phyloP scores from a whole-genome alignment of 1,140 invertebrate species.

The Coptotermes formosanus region DNA sequence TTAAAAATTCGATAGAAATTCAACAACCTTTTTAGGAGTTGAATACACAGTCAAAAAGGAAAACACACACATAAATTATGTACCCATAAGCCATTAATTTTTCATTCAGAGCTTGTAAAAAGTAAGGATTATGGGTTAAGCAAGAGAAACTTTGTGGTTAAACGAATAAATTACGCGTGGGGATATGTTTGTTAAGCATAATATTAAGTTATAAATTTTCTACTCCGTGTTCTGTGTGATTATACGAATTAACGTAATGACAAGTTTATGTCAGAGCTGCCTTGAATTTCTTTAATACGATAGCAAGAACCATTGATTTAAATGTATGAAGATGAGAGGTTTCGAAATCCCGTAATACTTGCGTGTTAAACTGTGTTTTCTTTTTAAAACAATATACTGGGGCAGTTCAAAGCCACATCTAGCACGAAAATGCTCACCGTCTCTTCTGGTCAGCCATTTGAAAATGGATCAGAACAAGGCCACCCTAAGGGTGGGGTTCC shows the following conservation, averaged over 20 bases:
- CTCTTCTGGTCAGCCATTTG: too few species aligned
- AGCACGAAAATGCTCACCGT: too few species aligned
- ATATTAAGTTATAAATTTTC: conserved; percentile 17
- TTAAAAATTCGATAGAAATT: too few species aligned
- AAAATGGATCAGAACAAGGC: too few species aligned
- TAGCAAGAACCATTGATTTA: background rate
- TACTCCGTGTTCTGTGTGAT: background rate
- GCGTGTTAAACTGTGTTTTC: background rate
- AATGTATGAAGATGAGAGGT: background rate
- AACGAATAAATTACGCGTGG: background rate
- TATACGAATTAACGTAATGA: background rate
- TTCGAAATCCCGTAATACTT: background rate
- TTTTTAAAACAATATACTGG: too few species aligned
- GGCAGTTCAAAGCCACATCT: too few species aligned
- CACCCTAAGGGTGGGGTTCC: too few species aligned
- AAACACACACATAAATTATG: too few species aligned
- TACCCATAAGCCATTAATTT: too few species aligned
- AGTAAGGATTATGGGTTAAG: background rate
- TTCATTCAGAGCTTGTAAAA: too few species aligned
- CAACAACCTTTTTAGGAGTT: too few species aligned
- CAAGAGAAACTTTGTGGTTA: background rate
- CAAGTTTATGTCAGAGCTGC: background rate
- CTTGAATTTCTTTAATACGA: background rate
- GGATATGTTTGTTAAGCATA: background rate
- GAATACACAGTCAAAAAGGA: too few species aligned